Evolutionary conservation across 2,113 vertebrate genomes (phyloP).

Genomic region (Poeciliopsis occidentalis): DNA sequence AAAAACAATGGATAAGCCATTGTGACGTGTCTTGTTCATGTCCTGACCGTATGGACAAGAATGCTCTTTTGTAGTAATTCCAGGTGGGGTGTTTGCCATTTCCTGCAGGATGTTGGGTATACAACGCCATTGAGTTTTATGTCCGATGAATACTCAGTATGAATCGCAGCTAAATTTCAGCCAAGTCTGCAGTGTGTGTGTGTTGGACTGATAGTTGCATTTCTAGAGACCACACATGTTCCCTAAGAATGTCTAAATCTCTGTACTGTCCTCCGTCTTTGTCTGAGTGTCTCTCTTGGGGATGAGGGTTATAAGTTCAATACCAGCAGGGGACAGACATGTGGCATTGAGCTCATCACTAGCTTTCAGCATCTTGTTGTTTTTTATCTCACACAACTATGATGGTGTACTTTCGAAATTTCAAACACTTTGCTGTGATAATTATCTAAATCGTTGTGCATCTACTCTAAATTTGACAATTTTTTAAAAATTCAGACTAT

Average conservation of each 20-base stretch:
- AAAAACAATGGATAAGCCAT: slow-evolving; percentile 1
- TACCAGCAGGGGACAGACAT: slow-evolving; percentile 86
- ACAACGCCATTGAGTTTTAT: slow-evolving; percentile 76
- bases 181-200: slow-evolving; percentile 80
- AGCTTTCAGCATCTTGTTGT: slow-evolving; percentile 39
- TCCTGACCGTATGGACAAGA: slow-evolving; percentile 62
- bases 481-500: neutral
- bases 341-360: slow-evolving; percentile 82
- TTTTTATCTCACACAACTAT: slow-evolving; percentile 28
- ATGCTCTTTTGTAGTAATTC: slow-evolving; percentile 64
- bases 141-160: slow-evolving; percentile 79
- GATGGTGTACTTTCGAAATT: slow-evolving; percentile 12
- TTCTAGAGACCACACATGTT: slow-evolving; percentile 95
- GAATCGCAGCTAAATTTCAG: slow-evolving; percentile 78
- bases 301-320: slow-evolving; percentile 94
- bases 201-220: slow-evolving; percentile 86
- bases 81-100: slow-evolving; percentile 39
- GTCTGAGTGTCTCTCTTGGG: slow-evolving; percentile 89
- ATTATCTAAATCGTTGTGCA: neutral
- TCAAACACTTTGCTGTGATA: neutral
- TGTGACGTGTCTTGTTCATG: slow-evolving; percentile 60
- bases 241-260: slow-evolving; percentile 88
- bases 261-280: slow-evolving; percentile 93
- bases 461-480: neutral
- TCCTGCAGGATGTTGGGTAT: slow-evolving; percentile 57